These are phyloP conservation scores for Amblyjoppa proteus DNA, from an alignment of 2,888 invertebrate genomes.

Conservation along the genomic window DNA sequence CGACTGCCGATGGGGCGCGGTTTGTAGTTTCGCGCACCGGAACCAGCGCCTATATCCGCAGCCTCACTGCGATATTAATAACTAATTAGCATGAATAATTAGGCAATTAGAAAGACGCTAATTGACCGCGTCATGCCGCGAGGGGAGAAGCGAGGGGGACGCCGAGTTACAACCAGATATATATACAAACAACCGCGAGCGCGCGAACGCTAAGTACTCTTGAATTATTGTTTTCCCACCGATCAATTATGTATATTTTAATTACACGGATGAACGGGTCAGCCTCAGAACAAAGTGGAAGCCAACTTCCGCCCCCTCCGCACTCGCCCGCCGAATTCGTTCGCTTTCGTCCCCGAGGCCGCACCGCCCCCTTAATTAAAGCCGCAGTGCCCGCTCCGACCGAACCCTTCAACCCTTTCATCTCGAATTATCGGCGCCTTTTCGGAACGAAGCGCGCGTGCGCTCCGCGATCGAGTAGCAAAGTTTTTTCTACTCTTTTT, in stretches of 20 bases:
- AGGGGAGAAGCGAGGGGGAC: constrained; percentile 6
- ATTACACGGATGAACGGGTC: constrained; percentile 68
- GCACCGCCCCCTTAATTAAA: constrained; percentile 57
- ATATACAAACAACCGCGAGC: constrained; percentile 35
- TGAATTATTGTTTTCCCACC: constrained; percentile 72
- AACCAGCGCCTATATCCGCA: constrained; percentile 24
- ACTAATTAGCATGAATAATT: constrained; percentile 75
- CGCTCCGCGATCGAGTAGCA: constrained; percentile 50
- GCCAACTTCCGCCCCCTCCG: background rate
- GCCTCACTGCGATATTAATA: constrained; percentile 69
- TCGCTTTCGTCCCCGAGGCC: constrained; percentile 2
- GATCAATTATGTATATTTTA: constrained; percentile 69
- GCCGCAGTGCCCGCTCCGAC: constrained; percentile 39
- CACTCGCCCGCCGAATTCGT: constrained; percentile 25
- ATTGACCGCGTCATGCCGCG: constrained; percentile 65
- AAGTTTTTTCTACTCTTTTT: constrained; percentile 33
- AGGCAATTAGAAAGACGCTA: constrained; percentile 75
- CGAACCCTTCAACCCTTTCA: constrained; percentile 25
- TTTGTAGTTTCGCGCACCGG: constrained; percentile 21
- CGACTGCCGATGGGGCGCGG: background rate
- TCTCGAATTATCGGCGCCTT: constrained; percentile 45
- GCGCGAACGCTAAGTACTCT: constrained; percentile 67
- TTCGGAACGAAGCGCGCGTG: constrained; percentile 1
- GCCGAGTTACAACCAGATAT: background rate
- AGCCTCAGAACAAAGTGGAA: constrained; percentile 42